Percentiles rank a stretch among this genome's conserved stretches.
Evolutionary conservation across 2,113 vertebrate species (phyloP).

Genomic region (Pseudorectes ferrugineus): DNA sequence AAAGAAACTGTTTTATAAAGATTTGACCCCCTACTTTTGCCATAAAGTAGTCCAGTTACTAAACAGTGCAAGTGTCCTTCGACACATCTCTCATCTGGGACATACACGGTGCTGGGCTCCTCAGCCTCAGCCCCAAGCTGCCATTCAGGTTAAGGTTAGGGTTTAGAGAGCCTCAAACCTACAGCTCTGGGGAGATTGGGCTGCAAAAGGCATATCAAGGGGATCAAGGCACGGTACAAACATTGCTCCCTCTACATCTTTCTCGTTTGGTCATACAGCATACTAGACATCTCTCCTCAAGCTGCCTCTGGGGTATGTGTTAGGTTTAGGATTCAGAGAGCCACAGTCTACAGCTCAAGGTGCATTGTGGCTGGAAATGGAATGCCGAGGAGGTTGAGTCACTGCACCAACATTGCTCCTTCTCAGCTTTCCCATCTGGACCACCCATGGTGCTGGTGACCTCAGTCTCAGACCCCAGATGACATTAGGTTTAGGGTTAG

Average conservation of each 20-base stretch:
- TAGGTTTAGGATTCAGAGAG: not conserved
- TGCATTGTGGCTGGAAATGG: not conserved
- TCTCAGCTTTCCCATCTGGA: not conserved
- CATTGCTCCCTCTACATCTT: not conserved
- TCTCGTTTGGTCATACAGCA: not conserved
- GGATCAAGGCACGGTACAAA: not conserved
- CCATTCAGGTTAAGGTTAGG: not conserved
- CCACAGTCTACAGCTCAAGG: not conserved
- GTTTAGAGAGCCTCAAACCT: not conserved
- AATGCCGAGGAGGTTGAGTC: too few species aligned
- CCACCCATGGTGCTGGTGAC: not conserved
- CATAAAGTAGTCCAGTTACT: not conserved
- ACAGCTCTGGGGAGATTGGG: not conserved
- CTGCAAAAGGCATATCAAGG: not conserved
- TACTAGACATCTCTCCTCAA: not conserved
- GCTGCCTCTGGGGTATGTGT: not conserved
- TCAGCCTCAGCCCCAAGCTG: not conserved
- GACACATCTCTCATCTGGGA: not conserved
- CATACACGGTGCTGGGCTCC: rapidly evolving
- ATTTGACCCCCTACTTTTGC: not conserved
- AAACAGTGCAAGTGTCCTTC: not conserved
- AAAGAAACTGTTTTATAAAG: not conserved
- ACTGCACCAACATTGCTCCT: not conserved
- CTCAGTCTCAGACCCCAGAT: not conserved
- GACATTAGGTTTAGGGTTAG: not conserved